Evolutionary conservation across 2,888 invertebrate genomes (phyloP), one percentile per base, ranked within the genome.

Genomic region (Saturnia pavonia): DNA sequence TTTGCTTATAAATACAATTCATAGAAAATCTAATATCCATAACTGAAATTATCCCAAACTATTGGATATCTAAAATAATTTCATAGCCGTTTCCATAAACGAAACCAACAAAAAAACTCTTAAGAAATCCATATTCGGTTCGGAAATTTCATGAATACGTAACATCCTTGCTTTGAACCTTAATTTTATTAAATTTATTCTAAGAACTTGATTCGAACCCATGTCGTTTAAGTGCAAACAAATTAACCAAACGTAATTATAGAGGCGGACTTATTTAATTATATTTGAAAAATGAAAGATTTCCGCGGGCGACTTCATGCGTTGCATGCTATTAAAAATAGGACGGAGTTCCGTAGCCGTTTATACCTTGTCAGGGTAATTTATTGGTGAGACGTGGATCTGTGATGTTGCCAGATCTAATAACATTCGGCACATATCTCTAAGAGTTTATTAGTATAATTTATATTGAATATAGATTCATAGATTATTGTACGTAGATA

Each of bases 251-350:
- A 57, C 40, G 40, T 68, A 63, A 68, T 42, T 63, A 68, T 65
- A 45, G 16, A 48, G 63, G 48, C 45, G 27, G 68, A 48, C 68
- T 68, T 65, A 68, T 68, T 71, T 69, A 71, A 71, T 71, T 71
- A 71, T 22, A 65, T 57, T 60, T 71, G 71, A 71, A 71, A 71
- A 71, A 71, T 71, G 68, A 51, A 48, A 68, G 63, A 51, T 68
- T 51, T 63, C 57, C 71, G 57, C 48, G 42, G 34, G 19, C 65
- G 60, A 51, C 68, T 48, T 48, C 67, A 60, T 67, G 67, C 68
- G 78, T 77, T 77, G 72, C 78, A 77, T 76, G 77, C 73, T 77
- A 81, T 83, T 82, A 77, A 77, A 84, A 81, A 80, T 80, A 81
- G 79, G 79, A 74, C 77, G 69, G 79, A 78, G 78, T 80, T 77